Conservation (phyloP, 2,113 vertebrate species). For the Triplophysa siluroides region DNA sequence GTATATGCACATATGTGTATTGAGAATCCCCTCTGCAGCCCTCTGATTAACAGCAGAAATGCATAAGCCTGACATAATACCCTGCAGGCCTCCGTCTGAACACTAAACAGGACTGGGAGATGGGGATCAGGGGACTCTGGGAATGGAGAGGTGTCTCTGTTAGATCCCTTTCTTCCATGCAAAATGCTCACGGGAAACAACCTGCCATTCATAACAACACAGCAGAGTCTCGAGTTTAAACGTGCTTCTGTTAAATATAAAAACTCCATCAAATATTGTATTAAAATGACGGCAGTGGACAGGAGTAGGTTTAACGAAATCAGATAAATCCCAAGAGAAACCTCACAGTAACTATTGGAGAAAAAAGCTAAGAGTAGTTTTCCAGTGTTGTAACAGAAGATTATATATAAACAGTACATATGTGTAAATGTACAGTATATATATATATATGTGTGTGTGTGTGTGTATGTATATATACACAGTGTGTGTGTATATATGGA, state of each 20-base stretch:
- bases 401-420: no score
- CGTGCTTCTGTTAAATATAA: slow-evolving; percentile 41
- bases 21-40: slow-evolving; percentile 11
- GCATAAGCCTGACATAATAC: slow-evolving; percentile 33
- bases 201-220: slow-evolving; percentile 26
- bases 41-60: slow-evolving; percentile 37
- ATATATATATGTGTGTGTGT: no score
- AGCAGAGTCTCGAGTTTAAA: slow-evolving; percentile 12
- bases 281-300: slow-evolving; percentile 39
- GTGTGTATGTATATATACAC: no score
- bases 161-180: slow-evolving; percentile 16
- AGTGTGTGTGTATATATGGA: no score
- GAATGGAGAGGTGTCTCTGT: slow-evolving; percentile 31
- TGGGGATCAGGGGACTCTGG: slow-evolving; percentile 22
- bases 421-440: no score
- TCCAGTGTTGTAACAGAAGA: no score
- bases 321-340: slow-evolving; percentile 28
- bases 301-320: slow-evolving; percentile 37
- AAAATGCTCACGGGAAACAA: slow-evolving; percentile 35
- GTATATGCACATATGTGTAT: slow-evolving; percentile 12
- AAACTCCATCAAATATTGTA: slow-evolving; percentile 43
- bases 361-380: not conserved
- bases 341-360: not conserved
- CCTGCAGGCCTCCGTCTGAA: slow-evolving; percentile 42
- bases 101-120: slow-evolving; percentile 39